Evolutionary conservation across 2,113 vertebrate genomes (phyloP), one percentile per base, ranked within the genome.

Genomic region (Glaucomys volans): DNA sequence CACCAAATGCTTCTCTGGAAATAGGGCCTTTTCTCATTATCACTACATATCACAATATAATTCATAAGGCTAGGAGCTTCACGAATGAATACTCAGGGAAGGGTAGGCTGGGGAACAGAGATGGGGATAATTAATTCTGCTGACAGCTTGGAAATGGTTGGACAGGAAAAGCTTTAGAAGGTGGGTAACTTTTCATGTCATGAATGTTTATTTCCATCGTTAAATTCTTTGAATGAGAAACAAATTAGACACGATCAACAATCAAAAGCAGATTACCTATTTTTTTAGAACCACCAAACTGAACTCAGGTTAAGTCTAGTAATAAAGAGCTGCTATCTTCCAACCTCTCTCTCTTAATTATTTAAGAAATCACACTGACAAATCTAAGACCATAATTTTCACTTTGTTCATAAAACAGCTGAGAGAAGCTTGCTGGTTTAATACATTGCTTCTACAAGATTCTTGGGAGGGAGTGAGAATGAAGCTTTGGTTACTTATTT

Each of bases 161-260:
- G 57, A 96, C 52, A 96, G 85, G 52, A 89, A 95, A 81, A 83
- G 42, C 50, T 74, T 84, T 75, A 95, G 84, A 90, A 95, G 84
- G 37, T 8, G 54, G 50, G 32, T 87, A 69, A 94, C 80, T 94
- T 89, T 87, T 87, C 81, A 95, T 74, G 91, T 94, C 77, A 96
- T 40, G 30, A 76, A 91, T 91, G 83, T 96, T 97, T 96, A 97
- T 95, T 81, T 95, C 79, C 37, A 94, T 82, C 2, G 0, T 95
- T 97, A 95, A 96, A 97, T 91, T 95, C 89, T 72, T 96, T 95
- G 93, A 79, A 69, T 93, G 81, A 91, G 72, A 84, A 97, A 90
- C 59, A 97, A 96, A 95, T 92, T 87, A 94, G 57, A 97, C 32
- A 92, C 9, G 59, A 94, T 32, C 37, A 95, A 94, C 4, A 80